Conservation (phyloP, 2,888 invertebrate genomes). For the Papilio elwesi region DNA sequence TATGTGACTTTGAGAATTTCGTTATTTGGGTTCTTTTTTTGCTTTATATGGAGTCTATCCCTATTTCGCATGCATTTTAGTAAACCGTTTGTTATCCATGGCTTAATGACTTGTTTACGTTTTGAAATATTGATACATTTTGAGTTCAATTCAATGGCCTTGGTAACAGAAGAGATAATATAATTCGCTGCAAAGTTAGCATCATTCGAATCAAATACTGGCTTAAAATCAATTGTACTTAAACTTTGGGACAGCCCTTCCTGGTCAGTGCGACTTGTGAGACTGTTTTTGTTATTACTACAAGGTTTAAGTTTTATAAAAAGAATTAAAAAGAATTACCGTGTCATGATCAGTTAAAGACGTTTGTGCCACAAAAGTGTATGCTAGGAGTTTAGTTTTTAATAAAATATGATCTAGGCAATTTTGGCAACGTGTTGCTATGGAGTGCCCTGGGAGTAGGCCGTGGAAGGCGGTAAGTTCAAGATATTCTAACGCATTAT, state of each 20-base stretch:
- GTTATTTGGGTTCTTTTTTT: neutral
- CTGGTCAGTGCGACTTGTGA: neutral
- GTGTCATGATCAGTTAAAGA: slow-evolving; percentile 12
- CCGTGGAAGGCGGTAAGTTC: neutral
- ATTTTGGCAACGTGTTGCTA: neutral
- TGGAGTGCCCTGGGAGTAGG: neutral
- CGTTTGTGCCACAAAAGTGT: neutral
- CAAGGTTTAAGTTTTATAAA: neutral
- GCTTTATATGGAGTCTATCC: neutral
- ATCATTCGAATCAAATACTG: too few species aligned
- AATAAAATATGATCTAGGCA: neutral
- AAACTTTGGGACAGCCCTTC: neutral
- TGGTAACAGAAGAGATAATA: too few species aligned
- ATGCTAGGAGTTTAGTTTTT: neutral
- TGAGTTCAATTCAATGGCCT: too few species aligned
- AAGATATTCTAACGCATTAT: neutral
- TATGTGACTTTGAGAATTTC: neutral
- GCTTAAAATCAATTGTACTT: neutral
- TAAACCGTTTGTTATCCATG: too few species aligned
- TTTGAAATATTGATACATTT: too few species aligned
- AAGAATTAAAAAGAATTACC: neutral
- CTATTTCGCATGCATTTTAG: neutral
- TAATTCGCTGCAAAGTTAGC: too few species aligned
- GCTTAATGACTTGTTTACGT: too few species aligned
- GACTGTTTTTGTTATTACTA: neutral